These are phyloP conservation scores for Sialis fuliginosa DNA, from an alignment of 2,888 invertebrate genomes.

Conservation along the genomic window DNA sequence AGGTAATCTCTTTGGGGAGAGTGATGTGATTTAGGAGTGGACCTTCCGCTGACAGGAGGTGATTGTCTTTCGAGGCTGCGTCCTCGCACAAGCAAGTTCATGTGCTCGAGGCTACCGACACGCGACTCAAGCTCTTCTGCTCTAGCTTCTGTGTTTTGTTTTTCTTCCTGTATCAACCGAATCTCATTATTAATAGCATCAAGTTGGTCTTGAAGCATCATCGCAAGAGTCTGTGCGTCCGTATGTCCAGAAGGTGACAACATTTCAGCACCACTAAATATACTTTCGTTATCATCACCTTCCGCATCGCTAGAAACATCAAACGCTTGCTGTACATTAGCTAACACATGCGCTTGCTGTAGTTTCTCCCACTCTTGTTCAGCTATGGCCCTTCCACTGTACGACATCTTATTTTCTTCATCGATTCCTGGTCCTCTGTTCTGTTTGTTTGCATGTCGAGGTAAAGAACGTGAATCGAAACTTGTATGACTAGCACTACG, in stretches of 20 bases:
- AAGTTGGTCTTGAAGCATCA: constrained; percentile 97
- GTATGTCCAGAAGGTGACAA: constrained; percentile 49
- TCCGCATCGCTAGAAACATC: constrained; percentile 78
- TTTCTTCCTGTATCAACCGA: constrained; percentile 66
- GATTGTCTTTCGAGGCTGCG: constrained; percentile 54
- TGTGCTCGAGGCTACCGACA: constrained; percentile 88
- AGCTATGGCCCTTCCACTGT: constrained; percentile 31
- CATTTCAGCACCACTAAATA: constrained; percentile 55
- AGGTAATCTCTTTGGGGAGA: constrained; percentile 68
- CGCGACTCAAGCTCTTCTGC: constrained; percentile 95
- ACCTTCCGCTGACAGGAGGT: constrained; percentile 78
- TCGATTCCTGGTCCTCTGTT: constrained; percentile 40
- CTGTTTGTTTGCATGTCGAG: constrained; percentile 37
- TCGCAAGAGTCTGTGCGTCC: constrained; percentile 93
- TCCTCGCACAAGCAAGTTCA: constrained; percentile 63
- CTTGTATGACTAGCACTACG: constrained; percentile 60
- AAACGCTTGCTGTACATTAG: constrained; percentile 84
- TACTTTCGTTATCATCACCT: constrained; percentile 58
- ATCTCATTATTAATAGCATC: constrained; percentile 99
- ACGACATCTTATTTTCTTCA: constrained; percentile 25
- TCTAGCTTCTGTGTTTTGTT: constrained; percentile 88
- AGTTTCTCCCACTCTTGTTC: constrained; percentile 88
- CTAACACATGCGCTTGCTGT: constrained; percentile 77
- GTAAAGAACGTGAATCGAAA: constrained; percentile 59
- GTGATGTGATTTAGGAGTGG: constrained; percentile 64